phyloP scores from a whole-genome alignment of 2,888 invertebrate genomes.

The Trachelus troglodyta region DNA sequence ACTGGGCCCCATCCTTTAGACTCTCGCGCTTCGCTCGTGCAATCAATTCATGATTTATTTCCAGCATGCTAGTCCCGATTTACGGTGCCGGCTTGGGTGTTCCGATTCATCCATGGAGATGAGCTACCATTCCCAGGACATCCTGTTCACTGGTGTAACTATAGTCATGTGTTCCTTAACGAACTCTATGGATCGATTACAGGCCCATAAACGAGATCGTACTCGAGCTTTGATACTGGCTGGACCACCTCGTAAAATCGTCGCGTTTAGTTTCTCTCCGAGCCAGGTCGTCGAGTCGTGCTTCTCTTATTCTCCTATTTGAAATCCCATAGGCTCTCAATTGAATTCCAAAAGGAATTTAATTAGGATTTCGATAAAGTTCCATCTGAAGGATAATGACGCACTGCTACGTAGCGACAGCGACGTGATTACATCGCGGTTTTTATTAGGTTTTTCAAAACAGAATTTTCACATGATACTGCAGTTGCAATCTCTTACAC shows the following conservation, averaged over 20 bases:
- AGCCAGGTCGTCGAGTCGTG: no score
- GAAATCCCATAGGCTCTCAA: not conserved
- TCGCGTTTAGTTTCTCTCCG: not conserved
- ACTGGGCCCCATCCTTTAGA: not conserved
- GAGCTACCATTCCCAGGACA: not conserved
- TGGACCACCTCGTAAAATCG: not conserved
- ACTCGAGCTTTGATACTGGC: not conserved
- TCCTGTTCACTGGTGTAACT: not conserved
- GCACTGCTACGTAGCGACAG: not conserved
- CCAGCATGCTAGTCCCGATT: not conserved
- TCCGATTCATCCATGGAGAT: not conserved
- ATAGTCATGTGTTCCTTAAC: not conserved
- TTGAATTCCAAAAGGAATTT: not conserved
- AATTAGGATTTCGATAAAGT: no score
- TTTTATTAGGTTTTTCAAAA: not conserved
- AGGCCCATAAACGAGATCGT: not conserved
- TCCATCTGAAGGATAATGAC: no score
- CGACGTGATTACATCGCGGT: no score
- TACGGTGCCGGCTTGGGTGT: slow-evolving; percentile 4
- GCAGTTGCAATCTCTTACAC: not conserved
- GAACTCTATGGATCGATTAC: not conserved
- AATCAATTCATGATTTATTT: slow-evolving; percentile 7
- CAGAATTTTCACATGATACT: not conserved
- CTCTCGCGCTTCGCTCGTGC: no score
- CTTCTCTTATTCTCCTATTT: not conserved